Base-by-base conservation (phyloP, 35 echinoderm and acorn worm species). In the Chiridota heheva region DNA sequence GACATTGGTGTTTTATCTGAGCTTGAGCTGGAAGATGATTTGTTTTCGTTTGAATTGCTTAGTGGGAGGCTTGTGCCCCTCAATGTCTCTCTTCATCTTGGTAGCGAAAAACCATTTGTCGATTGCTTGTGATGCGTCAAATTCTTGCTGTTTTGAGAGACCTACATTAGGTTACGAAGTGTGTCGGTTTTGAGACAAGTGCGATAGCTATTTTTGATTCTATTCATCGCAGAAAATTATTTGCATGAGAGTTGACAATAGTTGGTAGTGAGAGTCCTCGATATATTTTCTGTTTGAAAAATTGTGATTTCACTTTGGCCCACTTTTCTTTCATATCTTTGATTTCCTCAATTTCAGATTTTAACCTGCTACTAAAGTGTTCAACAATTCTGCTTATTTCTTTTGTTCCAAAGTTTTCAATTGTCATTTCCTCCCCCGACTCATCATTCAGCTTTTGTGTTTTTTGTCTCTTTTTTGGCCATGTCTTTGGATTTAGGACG, bases 101-200 rank as follows among this genome's bases (percentile, higher is more conserved):
- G n/a, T n/a, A n/a, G n/a, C 67, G 26, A 36, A 70, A 28, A 35
- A 70, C 67, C 67, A 70, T 28, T 70, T 70, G 26, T 70, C 67
- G 41, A 70, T 70, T 6, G 67, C 67, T 40, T 36, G 26, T 6
- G 67, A 10, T 41, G 67, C 31, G 28, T 36, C 26, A 26, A 70
- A 70, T 13, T 70, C 67, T 70, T 16, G 36, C 36, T 38, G 28
- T 70, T 70, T 41, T 70, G 28, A 5, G 67, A 32, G 12, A 70
- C 41, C 36, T 70, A 38, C 67, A 70, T 70, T 13, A 70, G 28
- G 38, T 40, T 26, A 13, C 41, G 67, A 5, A 70, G 67, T 13
- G 7, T 37, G 10, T 70, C 4, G 38, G 67, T 13, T 26, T 7
- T 13, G 4, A 70, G 67, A 70, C 41, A 38, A 15, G 12, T 70